Evolutionary conservation across 2,888 invertebrate genomes (phyloP).

Genomic region (Cheilosia variabilis): DNA sequence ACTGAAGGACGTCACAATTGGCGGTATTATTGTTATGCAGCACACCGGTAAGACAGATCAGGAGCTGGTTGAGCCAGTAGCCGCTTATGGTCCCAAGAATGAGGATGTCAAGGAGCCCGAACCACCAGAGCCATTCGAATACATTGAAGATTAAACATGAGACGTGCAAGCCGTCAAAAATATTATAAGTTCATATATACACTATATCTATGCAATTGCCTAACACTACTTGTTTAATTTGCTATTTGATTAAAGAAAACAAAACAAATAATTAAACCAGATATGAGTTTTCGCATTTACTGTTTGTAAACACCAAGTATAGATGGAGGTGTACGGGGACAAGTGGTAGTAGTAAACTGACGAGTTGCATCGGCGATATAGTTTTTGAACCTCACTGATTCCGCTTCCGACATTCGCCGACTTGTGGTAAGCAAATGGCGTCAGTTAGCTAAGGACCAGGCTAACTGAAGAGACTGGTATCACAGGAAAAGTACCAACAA

Average conservation of each 20-base stretch:
- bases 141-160: constrained; percentile 88
- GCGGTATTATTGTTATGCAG: constrained; percentile 97
- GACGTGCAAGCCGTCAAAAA: constrained; percentile 1
- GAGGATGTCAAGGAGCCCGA: constrained; percentile 98
- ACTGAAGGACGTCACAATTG: constrained; percentile 95
- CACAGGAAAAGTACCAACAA: too few relatives aligned
- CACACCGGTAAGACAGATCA: constrained; percentile 92
- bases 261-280: background rate
- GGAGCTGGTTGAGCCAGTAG: constrained; percentile 95
- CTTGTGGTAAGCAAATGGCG: too few relatives aligned
- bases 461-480: too few relatives aligned
- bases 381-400: too few relatives aligned
- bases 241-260: constrained; percentile 41
- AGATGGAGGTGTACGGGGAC: too few relatives aligned
- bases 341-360: too few relatives aligned
- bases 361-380: too few relatives aligned
- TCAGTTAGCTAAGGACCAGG: too few relatives aligned
- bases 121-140: constrained; percentile 99
- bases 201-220: constrained; percentile 25
- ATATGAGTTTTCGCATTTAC: too few relatives aligned
- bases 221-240: constrained; percentile 34
- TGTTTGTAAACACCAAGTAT: background rate
- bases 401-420: too few relatives aligned
- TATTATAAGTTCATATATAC: constrained; percentile 25
- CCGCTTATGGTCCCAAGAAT: constrained; percentile 94